Conservation (phyloP, 53 echinoderm and acorn worm species). For the Holothuria scabra region DNA sequence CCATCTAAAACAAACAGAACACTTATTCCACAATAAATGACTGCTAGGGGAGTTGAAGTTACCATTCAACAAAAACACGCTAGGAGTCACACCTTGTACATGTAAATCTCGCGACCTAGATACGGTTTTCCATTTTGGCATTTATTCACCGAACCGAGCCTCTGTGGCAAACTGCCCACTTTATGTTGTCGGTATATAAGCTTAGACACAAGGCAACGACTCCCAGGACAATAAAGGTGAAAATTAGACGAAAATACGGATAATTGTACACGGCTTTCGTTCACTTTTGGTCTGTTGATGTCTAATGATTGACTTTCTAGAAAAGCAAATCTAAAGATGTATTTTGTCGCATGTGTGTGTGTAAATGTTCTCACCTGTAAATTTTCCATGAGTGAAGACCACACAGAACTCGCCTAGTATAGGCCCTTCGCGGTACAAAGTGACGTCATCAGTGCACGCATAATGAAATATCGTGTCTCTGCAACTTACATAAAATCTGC, state of each 20-base stretch:
- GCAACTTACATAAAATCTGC: no score
- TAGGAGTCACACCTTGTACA: slow-evolving; percentile 29
- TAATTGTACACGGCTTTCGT: slow-evolving; percentile 24
- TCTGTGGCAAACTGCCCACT: slow-evolving; percentile 19
- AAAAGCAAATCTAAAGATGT: no score
- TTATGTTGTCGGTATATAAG: slow-evolving; percentile 20
- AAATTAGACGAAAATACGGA: slow-evolving; percentile 32
- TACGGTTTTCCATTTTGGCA: slow-evolving; percentile 31
- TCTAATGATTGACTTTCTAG: no score
- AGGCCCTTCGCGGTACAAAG: no score
- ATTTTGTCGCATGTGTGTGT: no score
- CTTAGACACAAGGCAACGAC: slow-evolving; percentile 20
- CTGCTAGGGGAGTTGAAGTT: slow-evolving; percentile 38
- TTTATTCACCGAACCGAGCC: slow-evolving; percentile 21
- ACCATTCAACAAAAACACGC: slow-evolving; percentile 17
- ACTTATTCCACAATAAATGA: slow-evolving; percentile 37
- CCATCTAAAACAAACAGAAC: slow-evolving; percentile 41
- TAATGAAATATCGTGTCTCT: no score
- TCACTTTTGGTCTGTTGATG: no score
- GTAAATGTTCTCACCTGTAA: no score
- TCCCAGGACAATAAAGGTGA: slow-evolving; percentile 27
- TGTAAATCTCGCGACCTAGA: slow-evolving; percentile 43
- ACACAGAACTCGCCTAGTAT: no score
- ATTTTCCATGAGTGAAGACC: no score
- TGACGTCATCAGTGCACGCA: no score